phyloP scores from a whole-genome alignment of 2,113 vertebrate genomes.

The Scytalopus superciliaris region DNA sequence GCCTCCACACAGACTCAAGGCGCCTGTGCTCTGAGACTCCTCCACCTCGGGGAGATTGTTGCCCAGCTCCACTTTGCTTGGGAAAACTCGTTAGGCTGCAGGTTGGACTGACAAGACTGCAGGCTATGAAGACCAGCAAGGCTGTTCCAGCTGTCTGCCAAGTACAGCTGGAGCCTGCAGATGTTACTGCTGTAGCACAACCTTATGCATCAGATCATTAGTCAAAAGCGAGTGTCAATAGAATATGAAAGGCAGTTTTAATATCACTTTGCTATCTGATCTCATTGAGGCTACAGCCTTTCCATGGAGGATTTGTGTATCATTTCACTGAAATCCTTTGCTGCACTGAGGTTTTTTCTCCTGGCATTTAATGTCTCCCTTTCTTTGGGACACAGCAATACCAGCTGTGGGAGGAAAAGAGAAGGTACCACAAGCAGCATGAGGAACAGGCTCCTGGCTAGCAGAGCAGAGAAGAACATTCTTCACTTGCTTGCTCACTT shows the following conservation, averaged over 20 bases:
- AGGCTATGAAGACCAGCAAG: background rate
- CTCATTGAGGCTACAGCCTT: background rate
- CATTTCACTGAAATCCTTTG: background rate
- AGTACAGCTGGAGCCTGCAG: background rate
- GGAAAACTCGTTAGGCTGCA: background rate
- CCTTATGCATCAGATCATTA: fast-evolving
- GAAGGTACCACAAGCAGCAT: background rate
- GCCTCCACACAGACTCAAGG: background rate
- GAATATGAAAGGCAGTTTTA: background rate
- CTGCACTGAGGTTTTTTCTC: background rate
- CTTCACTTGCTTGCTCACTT: background rate
- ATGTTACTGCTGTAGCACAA: background rate
- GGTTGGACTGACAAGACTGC: background rate
- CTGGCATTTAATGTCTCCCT: background rate
- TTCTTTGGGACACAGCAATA: background rate
- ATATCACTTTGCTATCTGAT: background rate
- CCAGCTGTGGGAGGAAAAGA: background rate
- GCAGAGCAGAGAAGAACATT: background rate
- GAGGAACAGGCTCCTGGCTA: background rate
- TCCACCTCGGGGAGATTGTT: background rate
- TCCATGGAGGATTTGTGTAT: background rate
- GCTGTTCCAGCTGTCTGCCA: background rate
- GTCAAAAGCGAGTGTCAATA: background rate
- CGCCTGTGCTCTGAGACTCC: background rate
- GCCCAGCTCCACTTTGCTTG: background rate